These are phyloP conservation scores for Philonicus albiceps DNA, from an alignment of 2,888 invertebrate species.

Conservation along the genomic window DNA sequence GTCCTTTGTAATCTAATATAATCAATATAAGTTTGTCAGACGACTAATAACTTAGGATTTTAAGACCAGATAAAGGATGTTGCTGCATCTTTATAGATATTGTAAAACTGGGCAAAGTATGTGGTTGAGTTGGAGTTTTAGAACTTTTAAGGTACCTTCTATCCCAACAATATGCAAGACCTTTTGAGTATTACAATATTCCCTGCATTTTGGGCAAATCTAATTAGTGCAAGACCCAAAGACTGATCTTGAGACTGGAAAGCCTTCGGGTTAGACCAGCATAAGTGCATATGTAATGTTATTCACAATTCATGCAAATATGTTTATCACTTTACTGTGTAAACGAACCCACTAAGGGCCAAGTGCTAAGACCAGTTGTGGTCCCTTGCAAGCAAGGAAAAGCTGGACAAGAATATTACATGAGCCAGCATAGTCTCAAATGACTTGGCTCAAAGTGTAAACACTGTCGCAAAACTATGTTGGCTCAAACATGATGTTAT, in stretches of 20 bases:
- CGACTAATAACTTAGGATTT: too few relatives aligned
- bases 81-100: not conserved
- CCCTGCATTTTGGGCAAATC: not conserved
- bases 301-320: constrained; percentile 4
- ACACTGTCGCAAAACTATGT: not conserved
- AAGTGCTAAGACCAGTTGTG: not conserved
- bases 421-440: constrained; percentile 1
- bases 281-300: not conserved
- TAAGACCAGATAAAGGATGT: too few relatives aligned
- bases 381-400: not conserved
- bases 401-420: not conserved
- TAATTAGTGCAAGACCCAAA: not conserved
- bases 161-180: not conserved
- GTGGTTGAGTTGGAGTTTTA: not conserved
- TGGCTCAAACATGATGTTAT: not conserved
- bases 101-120: not conserved
- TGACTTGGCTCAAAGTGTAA: not conserved
- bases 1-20: too few relatives aligned
- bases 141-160: not conserved
- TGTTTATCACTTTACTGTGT: not conserved
- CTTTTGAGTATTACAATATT: not conserved
- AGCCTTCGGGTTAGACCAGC: not conserved
- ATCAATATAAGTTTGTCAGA: too few relatives aligned
- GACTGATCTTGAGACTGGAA: not conserved
- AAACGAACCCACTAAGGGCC: not conserved